Percentiles rank a stretch among this genome's conserved stretches.
Conservation (phyloP, 1,140 invertebrate genomes). For the Colletes latitarsis region DNA sequence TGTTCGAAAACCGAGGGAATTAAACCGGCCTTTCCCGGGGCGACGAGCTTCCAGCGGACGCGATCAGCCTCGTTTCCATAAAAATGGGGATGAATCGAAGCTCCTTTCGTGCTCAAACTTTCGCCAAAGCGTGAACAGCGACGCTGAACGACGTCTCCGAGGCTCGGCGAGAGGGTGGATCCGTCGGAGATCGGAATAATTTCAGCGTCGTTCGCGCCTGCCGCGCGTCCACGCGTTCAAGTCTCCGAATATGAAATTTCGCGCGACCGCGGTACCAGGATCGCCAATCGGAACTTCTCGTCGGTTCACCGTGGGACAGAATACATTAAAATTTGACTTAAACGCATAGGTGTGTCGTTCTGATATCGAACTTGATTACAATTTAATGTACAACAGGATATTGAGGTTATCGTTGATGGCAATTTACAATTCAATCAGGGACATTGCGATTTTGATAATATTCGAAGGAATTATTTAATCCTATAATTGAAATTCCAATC, state of each 20-base stretch:
- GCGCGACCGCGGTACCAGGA: not conserved
- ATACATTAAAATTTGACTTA: no score
- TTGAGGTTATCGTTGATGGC: no score
- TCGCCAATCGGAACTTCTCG: not conserved
- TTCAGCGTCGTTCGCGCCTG: conserved; percentile 28
- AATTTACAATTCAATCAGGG: no score
- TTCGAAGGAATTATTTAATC: no score
- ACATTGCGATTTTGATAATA: no score
- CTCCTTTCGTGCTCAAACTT: conserved; percentile 23
- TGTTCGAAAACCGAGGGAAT: conserved; percentile 1
- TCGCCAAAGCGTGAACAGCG: conserved; percentile 24
- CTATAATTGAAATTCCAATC: no score
- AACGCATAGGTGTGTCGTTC: no score
- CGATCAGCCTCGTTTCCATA: conserved; percentile 51
- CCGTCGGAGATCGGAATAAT: conserved; percentile 33
- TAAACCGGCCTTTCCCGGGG: conserved; percentile 9
- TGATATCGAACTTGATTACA: no score
- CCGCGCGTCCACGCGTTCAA: conserved; percentile 41
- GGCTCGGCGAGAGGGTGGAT: no score
- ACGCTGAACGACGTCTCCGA: conserved; percentile 26
- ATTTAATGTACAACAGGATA: no score
- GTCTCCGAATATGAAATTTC: conserved; percentile 43
- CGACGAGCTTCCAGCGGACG: not conserved
- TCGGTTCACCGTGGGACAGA: not conserved
- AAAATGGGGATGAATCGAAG: conserved; percentile 60